Evolutionary conservation across 2,797 vertebrate genomes (phyloP), one percentile per base, ranked within the genome.

Genomic region (Gymnodraco acuticeps): DNA sequence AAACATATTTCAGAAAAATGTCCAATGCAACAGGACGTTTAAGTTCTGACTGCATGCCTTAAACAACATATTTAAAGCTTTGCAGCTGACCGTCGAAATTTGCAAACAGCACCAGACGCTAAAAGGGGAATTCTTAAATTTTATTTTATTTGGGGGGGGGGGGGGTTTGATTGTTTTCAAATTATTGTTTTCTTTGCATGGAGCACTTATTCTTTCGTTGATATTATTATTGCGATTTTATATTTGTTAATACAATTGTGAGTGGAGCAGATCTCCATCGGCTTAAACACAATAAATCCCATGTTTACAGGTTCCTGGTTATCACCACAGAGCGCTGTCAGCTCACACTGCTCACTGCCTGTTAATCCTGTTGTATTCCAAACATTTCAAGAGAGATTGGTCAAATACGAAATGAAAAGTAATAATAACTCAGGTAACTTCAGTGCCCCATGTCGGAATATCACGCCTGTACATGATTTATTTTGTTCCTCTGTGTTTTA

Each of bases 371-470:
- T 75, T 78, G 47, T 73, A 85, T 74, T 77, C 82, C 82, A 80
- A 83, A 92, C 87, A 85, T 89, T 94, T 89, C 81, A 77, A 90
- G 85, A 87, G 88, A 90, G 88, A 93, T 90, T 93, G 88, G 89
- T 90, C 88, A 88, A 91, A 91, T 64, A 87, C 78, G 77, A 92
- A 93, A 92, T 75, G 88, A 92, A 92, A 94, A 91, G 88, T 88
- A 87, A 91, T 88, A 92, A 91, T 88, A 94, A 94, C 95, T 96
- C 95, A 96, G 95, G 95, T 94, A 96, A 94, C 94, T 93, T 89
- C 92, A 93, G 93, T 92, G 92, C 91, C 93, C 94, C 92, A 80
- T 89, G 84, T 93, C 84, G 68, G 90, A 93, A 89, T 86, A 90
- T 91, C 90, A 90, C 89, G 88, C 91, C 91, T 92, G 90, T 90